Evolutionary conservation across 2,888 invertebrate genomes (phyloP), one percentile per base, ranked within the genome.

Genomic region (Lycaena phlaeas): DNA sequence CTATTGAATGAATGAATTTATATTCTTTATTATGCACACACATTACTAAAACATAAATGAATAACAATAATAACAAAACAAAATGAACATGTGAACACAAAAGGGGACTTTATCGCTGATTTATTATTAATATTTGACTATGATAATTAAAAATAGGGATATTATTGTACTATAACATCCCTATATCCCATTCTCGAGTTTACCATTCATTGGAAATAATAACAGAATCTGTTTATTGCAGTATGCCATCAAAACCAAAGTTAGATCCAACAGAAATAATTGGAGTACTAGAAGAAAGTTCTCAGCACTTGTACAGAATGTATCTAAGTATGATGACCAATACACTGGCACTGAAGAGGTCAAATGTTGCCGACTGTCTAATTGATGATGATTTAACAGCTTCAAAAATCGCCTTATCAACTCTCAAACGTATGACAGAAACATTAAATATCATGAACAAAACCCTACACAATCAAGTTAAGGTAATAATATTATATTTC

Each of bases 381-480:
- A 51, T 81, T 6, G 59, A 70, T 44, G 64, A 70, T 59, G 79
- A 84, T 42, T 72, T 75, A 54, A 79, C 71, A 64, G 77, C 81
- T 27, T 81, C 84, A 14, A 68, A 77, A 45, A 57, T 84, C 41
- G 74, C 79, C 14, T 49, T 79, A 9, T 50, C 56, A 25, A 81
- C 79, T 26, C 43, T 81, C 10, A 66, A 59, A 57, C 74, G 78
- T 58, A 75, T 84, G 15, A 65, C 59, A 15, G 68, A 55, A 27
- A 63, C 73, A 45, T 59, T 82, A 27, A 75, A 81, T 55, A 69
- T 73, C 7, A 81, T 84, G 72, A 79, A 84, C 37, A 60, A 67
- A 42, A 53, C 70, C 28, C 44, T 82, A 45, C 65, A 73, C 43
- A 65, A 70, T 38, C 68, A 78, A 45, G 56, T 78, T 17, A 77